phyloP scores from a whole-genome alignment of 2,888 invertebrate species.

The Hemaris fuciformis region DNA sequence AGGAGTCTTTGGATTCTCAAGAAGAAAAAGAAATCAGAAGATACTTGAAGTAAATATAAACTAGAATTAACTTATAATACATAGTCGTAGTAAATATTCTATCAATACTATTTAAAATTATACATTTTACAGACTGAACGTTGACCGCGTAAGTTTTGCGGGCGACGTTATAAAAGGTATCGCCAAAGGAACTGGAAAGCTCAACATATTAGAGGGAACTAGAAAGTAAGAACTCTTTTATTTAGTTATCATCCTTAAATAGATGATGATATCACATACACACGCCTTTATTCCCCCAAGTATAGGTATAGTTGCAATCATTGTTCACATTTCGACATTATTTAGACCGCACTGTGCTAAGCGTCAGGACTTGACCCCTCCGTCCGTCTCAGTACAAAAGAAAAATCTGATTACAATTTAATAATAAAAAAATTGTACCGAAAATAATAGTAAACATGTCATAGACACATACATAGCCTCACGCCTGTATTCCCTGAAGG shows the following conservation, averaged over 20 bases:
- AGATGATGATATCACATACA: no score
- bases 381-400: no score
- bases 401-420: no score
- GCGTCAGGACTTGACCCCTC: no score
- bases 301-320: no score
- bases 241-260: slow-evolving; percentile 11
- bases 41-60: slow-evolving; percentile 49
- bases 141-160: slow-evolving; percentile 61
- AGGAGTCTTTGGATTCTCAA: slow-evolving; percentile 46
- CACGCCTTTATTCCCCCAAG: no score
- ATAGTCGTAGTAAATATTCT: background rate
- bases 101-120: background rate
- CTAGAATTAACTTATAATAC: background rate
- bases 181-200: slow-evolving; percentile 38
- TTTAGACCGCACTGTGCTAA: no score
- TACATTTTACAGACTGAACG: slow-evolving; percentile 40
- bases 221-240: slow-evolving; percentile 39
- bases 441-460: no score
- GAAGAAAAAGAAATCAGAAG: slow-evolving; percentile 53
- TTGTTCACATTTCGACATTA: no score
- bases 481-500: no score
- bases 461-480: no score
- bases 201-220: slow-evolving; percentile 38
- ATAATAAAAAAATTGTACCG: no score
- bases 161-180: slow-evolving; percentile 52